Evolutionary conservation across 2,888 invertebrate genomes (phyloP), one percentile per base, ranked within the genome.

Genomic region (Drosophila eohydei): DNA sequence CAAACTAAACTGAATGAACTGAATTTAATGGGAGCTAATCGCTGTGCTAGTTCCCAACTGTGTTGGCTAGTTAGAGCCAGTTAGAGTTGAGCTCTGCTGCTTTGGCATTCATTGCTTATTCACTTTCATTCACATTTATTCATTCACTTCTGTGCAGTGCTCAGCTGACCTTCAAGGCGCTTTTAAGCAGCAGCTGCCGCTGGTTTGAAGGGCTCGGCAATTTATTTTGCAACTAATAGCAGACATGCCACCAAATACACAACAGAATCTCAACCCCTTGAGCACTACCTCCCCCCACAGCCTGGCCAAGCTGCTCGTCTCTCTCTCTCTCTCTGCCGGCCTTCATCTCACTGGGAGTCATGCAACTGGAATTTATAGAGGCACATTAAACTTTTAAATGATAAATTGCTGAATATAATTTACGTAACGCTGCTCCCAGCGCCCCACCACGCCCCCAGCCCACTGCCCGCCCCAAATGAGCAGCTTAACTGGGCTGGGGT

Each of bases 341-440:
- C 26, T 32, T 48, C 50, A 43, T 62, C 75, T 55, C 74, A 75
- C 67, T 82, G 56, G 38, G 70, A 84, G 88, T 86, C 84, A 83
- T 88, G 87, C 81, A 88, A 84, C 86, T 89, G 76, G 67, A 86
- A 86, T 86, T 86, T 89, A 89, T 86, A 86, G 88, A 83, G 88
- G 88, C 83, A 79, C 86, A 86, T 87, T 86, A 87, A 89, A 87
- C 88, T 89, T 87, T 88, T 88, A 86, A 89, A 89, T 87, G 87
- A 87, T 89, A 87, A 87, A 87, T 87, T 85, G 86, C 88, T 71
- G 81, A 81, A 86, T 81, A 87, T 87, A 88, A 87, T 88, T 89
- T 85, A 87, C 83, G 74, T 79, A 68, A 68, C 71, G 72, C 67
- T 38, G 32, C 11, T 48, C 30, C 28, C 38, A 38, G 38, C 3